Evolutionary conservation across 2,888 invertebrate species (phyloP), one percentile per base, ranked within the genome.

Genomic region (Empis stercorea): DNA sequence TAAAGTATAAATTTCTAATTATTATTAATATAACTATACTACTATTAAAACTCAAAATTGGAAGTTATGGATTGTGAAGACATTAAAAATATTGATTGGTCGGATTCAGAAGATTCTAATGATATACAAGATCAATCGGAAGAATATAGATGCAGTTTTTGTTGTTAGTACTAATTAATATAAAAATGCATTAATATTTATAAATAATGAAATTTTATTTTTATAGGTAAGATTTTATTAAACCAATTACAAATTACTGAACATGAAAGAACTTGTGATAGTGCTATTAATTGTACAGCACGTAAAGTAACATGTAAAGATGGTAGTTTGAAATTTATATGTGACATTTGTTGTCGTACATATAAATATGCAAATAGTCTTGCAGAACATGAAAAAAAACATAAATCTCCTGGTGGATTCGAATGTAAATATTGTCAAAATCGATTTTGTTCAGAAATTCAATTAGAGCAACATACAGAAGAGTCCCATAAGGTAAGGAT

Each of bases 341-440:
- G 34, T 7, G n/a, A 34, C 5, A 34, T 34, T 34, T 34, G 34
- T 34, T 34, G 34, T n/a, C 34, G 34, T 3, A 34, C 34, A n/a
- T 34, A 34, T 34, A 34, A 34, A 34, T n/a, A 34, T 34, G 13
- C n/a, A 7, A 34, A 34, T n/a, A 34, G n/a, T n/a, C n/a, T 34
- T n/a, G 13, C n/a, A n/a, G 34, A 34, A 50, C 71, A 71, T 51
- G 59, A 65, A 30, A 61, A 62, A 30, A 63, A 65, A 43, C 71
- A 71, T 48, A 63, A 68, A 46, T 61, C 64, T 4, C 65, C 68
- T 4, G 68, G 66, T n/a, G 68, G 66, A 20, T 71, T 65, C 45
- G 51, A 56, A 17, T 71, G 71, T 44, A 63, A 62, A 40, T 59
- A 61, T 41, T 71, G 71, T 53, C 63, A 63, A 15, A 57, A 57